These are phyloP conservation scores for Cheilosia vulpina DNA, from an alignment of 2,888 invertebrate species.

Conservation along the genomic window DNA sequence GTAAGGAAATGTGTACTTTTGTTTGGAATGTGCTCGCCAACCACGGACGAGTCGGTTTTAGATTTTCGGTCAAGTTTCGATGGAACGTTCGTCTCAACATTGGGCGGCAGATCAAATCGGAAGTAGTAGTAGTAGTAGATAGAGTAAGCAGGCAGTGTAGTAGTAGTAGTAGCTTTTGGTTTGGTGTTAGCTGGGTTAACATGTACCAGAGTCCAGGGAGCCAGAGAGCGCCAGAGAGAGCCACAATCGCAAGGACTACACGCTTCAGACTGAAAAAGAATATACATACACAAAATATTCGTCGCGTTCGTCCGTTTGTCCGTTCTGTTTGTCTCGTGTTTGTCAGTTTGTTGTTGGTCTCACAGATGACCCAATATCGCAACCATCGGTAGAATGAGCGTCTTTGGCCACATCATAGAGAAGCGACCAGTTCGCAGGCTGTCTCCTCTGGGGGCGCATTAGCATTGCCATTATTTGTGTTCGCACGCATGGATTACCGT, in stretches of 20 bases:
- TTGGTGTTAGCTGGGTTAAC: conserved; percentile 44
- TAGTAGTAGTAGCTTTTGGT: conserved; percentile 24
- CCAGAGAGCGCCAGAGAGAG: conserved; percentile 45
- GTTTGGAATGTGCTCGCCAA: conserved; percentile 20
- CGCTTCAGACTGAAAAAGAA: conserved; percentile 74
- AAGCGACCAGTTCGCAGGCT: conserved; percentile 38
- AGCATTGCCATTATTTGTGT: conserved; percentile 73
- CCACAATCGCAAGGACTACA: conserved; percentile 59
- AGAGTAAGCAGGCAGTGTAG: conserved; percentile 30
- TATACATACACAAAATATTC: conserved; percentile 71
- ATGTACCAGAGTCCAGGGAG: conserved; percentile 61
- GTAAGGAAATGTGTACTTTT: conserved; percentile 14
- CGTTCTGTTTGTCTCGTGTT: conserved; percentile 2
- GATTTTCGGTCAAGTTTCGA: conserved; percentile 44
- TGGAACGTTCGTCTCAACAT: conserved; percentile 42
- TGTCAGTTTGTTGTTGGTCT: conserved; percentile 1
- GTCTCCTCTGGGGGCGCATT: conserved; percentile 73
- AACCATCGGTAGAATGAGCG: conserved; percentile 55
- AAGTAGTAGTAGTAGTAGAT: conserved; percentile 29
- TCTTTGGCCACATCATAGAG: conserved; percentile 60
- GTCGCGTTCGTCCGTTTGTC: conserved; percentile 43
- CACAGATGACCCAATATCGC: conserved; percentile 44
- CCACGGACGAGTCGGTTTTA: conserved; percentile 30
- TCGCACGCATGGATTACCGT: conserved; percentile 66
- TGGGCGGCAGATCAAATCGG: conserved; percentile 45